A percentile compares a stretch with the other conserved stretches of the same genome.
These are phyloP conservation scores for Phalanger gymnotis DNA, from an alignment of 2,797 vertebrate genomes.

Conservation along the genomic window DNA sequence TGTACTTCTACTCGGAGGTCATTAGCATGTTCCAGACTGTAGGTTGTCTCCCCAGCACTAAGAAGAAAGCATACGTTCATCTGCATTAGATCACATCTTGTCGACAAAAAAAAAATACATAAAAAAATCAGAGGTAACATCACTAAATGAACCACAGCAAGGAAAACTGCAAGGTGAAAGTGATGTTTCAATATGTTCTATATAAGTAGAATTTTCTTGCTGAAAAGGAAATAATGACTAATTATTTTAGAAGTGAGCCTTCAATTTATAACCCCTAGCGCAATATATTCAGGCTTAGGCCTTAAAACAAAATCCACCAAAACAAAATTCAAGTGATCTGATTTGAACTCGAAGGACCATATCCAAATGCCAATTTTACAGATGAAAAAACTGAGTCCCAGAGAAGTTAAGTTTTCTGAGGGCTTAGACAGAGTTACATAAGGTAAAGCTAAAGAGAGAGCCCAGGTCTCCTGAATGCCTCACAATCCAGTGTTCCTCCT, in stretches of 20 bases:
- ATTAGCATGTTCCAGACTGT: constrained; percentile 92
- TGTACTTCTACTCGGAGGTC: constrained; percentile 95
- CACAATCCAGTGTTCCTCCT: background rate
- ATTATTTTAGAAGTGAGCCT: background rate
- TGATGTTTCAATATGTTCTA: constrained; percentile 22
- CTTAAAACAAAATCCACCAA: background rate
- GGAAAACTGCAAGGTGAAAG: constrained; percentile 4
- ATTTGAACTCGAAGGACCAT: background rate
- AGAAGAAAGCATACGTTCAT: constrained; percentile 65
- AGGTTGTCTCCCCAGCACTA: constrained; percentile 96
- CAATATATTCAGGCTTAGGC: background rate
- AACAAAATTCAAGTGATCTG: constrained; percentile 6
- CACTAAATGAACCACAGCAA: background rate
- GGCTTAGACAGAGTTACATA: background rate
- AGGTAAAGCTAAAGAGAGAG: background rate
- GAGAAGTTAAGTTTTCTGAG: background rate
- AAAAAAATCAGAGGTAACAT: background rate
- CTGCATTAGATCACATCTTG: constrained; percentile 41
- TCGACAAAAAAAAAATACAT: background rate
- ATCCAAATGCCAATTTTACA: background rate
- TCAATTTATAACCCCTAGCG: background rate
- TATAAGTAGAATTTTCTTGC: background rate
- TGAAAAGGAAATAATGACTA: constrained; percentile 4
- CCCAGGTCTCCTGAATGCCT: background rate
- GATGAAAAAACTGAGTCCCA: background rate